Evolutionary conservation across 2,797 vertebrate genomes (phyloP).

Genomic region (Clangula hyemalis): DNA sequence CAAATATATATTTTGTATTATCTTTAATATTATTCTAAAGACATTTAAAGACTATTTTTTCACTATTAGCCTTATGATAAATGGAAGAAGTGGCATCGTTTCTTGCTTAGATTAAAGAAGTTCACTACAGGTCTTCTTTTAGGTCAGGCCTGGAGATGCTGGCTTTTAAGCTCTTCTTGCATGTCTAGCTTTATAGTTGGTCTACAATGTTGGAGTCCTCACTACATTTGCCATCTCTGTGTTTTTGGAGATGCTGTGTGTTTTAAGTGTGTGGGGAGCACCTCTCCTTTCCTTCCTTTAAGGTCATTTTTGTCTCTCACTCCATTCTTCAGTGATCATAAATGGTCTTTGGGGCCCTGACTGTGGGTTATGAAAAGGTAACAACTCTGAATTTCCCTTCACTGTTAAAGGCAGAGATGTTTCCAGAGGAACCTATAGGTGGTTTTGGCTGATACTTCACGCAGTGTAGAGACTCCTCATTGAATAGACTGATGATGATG

Average conservation of each 20-base stretch:
- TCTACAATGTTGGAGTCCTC: not conserved
- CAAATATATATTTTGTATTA: not conserved
- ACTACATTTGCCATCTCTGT: not conserved
- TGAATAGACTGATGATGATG: not conserved
- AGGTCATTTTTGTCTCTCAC: not conserved
- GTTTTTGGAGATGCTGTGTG: not conserved
- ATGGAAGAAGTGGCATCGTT: accelerated
- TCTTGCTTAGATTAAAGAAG: not conserved
- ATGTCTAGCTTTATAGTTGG: not conserved
- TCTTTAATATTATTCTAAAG: not conserved
- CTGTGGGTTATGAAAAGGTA: not conserved
- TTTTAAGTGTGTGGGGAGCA: not conserved
- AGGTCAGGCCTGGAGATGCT: not conserved
- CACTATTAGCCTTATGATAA: not conserved
- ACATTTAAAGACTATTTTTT: not conserved
- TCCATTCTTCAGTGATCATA: not conserved
- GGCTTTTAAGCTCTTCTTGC: not conserved
- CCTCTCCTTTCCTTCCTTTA: not conserved
- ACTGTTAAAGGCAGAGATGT: not conserved
- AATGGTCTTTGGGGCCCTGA: not conserved
- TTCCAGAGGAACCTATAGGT: not conserved
- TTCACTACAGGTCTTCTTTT: not conserved
- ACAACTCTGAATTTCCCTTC: not conserved
- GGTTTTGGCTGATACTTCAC: not conserved
- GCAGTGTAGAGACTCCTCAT: not conserved